Evolutionary conservation across 2,797 vertebrate species (phyloP), one percentile per base, ranked within the genome.

Genomic region (Natrix natrix): DNA sequence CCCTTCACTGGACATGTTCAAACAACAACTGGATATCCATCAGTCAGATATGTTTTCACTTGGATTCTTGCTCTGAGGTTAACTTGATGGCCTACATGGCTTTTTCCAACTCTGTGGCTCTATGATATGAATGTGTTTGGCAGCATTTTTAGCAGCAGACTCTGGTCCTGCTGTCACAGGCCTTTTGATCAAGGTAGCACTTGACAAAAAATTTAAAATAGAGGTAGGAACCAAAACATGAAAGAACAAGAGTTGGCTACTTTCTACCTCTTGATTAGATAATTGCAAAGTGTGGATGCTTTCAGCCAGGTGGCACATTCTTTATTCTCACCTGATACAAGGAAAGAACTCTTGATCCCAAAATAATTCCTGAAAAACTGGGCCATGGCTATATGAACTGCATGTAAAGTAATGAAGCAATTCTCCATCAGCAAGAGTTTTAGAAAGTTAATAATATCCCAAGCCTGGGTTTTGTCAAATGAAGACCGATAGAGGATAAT

Each of bases 231-330:
- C 60, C 26, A 89, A 89, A 89, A 89, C 26, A 48, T 87, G 24
- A 86, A n/a, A n/a, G 86, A 55, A n/a, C 52, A 55, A 87, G 86
- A 55, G 26, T 20, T 16, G 14, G 55, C 8, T n/a, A 32, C 16
- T 60, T 20, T 43, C 22, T 37, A 22, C n/a, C 20, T 22, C 37
- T 60, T 28, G 59, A 37, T 43, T 32, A 88, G 87, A 37, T 24
- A 48, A 43, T 24, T 48, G 57, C 48, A 88, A 37, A 16, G 1
- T 56, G 28, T 55, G 56, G 11, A 78, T 57, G 11, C 93, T 92
- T 83, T 91, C 95, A 93, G 94, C 93, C 95, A 94, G 90, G 37
- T 57, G 17, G 63, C 28, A 37, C 24, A 61, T 43, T 87, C 74
- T 83, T 48, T 48, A 83, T 86, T 66, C 26, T 4, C 28, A 56